phyloP scores from a whole-genome alignment of 1,140 invertebrate genomes.

The Neotoxoptera formosana region DNA sequence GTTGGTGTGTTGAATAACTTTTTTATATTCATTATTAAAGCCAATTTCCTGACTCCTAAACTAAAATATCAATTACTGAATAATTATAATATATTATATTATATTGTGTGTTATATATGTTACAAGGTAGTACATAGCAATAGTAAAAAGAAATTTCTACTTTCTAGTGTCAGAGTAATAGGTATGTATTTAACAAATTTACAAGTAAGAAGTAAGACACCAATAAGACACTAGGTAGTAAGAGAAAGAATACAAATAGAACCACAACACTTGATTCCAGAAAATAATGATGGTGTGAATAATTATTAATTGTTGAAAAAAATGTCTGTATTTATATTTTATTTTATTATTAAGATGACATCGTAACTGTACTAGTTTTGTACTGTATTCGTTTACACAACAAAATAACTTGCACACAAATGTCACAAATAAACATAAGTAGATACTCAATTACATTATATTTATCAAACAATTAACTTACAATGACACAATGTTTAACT shows the following conservation, averaged over 20 bases:
- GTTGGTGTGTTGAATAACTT: not conserved
- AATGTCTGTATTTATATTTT: not conserved
- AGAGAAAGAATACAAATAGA: not conserved
- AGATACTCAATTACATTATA: no score
- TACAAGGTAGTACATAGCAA: not conserved
- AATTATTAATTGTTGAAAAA: not conserved
- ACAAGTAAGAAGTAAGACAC: not conserved
- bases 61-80: not conserved
- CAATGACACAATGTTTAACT: no score
- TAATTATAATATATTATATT: not conserved
- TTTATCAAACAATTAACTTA: no score
- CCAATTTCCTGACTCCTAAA: not conserved
- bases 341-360: not conserved
- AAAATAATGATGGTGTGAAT: not conserved
- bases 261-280: not conserved
- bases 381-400: no score
- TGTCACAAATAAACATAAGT: no score
- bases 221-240: no score
- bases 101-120: not conserved
- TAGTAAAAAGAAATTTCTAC: not conserved
- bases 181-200: not conserved
- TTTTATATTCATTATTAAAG: not conserved
- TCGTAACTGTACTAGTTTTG: not conserved
- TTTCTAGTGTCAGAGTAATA: not conserved
- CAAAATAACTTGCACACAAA: no score